These are phyloP conservation scores for Ochotona curzoniae DNA, from an alignment of 2,113 vertebrate species.

Conservation along the genomic window DNA sequence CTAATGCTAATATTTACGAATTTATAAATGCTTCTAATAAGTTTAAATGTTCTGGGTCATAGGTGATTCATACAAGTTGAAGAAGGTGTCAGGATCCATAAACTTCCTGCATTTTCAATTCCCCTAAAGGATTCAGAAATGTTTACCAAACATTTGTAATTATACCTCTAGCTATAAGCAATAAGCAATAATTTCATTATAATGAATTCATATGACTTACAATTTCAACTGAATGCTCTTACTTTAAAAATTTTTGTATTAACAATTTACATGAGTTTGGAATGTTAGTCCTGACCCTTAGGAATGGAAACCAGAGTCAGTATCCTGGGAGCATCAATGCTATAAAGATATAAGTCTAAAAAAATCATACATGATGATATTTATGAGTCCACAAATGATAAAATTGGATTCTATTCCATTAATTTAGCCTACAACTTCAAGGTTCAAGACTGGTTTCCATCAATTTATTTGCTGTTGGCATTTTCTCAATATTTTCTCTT, in stretches of 20 bases:
- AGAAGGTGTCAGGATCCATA: background rate
- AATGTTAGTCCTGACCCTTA: background rate
- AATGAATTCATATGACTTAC: background rate
- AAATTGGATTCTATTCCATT: slow-evolving; percentile 4
- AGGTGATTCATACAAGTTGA: slow-evolving; percentile 22
- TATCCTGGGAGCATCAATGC: background rate
- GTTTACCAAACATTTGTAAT: background rate
- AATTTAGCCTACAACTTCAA: slow-evolving; percentile 57
- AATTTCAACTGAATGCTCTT: slow-evolving; percentile 32
- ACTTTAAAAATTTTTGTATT: slow-evolving; percentile 21
- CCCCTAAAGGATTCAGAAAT: slow-evolving; percentile 47
- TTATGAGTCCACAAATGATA: background rate
- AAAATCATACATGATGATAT: background rate
- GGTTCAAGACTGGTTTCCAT: slow-evolving; percentile 72
- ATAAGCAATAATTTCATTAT: slow-evolving; percentile 21
- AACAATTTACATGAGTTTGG: background rate
- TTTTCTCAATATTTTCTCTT: slow-evolving; percentile 76
- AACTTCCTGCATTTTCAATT: slow-evolving; percentile 24
- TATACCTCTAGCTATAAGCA: background rate
- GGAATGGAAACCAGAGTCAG: background rate
- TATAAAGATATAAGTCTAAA: background rate
- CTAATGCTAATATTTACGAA: slow-evolving; percentile 7
- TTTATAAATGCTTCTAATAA: slow-evolving; percentile 30
- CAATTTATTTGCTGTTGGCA: slow-evolving; percentile 55
- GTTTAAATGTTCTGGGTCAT: background rate